These are phyloP conservation scores for Pycnomerus fuliginosus DNA, from an alignment of 2,888 invertebrate species.

Conservation along the genomic window DNA sequence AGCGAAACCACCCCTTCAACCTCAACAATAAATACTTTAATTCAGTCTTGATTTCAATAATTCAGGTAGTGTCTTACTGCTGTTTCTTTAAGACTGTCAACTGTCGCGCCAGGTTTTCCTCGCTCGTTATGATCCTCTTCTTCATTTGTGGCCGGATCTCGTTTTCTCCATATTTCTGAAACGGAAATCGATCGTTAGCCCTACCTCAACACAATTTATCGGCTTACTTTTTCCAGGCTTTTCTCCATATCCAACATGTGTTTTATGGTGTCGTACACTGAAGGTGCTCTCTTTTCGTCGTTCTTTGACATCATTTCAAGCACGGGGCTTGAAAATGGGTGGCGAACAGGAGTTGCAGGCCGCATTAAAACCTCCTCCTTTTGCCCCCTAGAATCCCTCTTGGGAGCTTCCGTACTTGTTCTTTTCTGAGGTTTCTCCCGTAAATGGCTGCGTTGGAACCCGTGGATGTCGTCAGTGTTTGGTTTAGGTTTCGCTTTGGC, in stretches of 20 bases:
- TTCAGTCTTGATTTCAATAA: constrained; percentile 4
- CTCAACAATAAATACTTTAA: constrained; percentile 3
- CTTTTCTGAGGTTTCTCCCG: constrained; percentile 48
- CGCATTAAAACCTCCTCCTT: constrained; percentile 66
- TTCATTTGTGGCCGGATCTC: constrained; percentile 55
- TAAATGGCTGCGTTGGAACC: constrained; percentile 28
- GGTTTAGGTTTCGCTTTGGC: constrained; percentile 48
- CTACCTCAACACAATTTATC: constrained; percentile 15
- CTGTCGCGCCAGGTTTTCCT: constrained; percentile 64
- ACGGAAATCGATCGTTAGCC: constrained; percentile 21
- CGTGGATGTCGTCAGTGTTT: constrained; percentile 33
- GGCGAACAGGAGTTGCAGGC: constrained; percentile 58
- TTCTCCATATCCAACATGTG: constrained; percentile 59
- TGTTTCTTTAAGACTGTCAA: constrained; percentile 65
- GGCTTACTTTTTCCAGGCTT: constrained; percentile 59
- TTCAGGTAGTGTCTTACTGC: constrained; percentile 52
- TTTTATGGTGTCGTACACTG: constrained; percentile 60
- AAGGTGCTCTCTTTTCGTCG: constrained; percentile 49
- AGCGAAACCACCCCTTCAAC: constrained; percentile 16
- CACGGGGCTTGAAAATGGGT: constrained; percentile 58
- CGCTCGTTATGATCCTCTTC: constrained; percentile 65
- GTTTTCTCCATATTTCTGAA: constrained; percentile 42
- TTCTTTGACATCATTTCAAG: constrained; percentile 53
- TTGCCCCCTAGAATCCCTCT: constrained; percentile 54
- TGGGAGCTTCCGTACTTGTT: constrained; percentile 25